Evolutionary conservation across 2,113 vertebrate genomes (phyloP).

Genomic region (Ceyx cyanopectus): DNA sequence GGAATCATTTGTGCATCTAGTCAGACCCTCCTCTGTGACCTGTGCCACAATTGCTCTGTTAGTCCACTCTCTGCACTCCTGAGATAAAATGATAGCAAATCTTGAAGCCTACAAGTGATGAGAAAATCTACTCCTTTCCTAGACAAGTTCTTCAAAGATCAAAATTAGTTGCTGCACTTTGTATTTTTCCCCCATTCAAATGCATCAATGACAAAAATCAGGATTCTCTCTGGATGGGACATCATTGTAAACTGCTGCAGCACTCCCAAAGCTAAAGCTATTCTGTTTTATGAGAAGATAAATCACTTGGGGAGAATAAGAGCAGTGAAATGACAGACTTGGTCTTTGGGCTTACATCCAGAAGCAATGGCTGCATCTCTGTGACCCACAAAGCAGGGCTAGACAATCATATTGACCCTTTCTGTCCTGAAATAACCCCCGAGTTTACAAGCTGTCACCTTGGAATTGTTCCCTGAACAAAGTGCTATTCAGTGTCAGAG

Average conservation of each 20-base stretch:
- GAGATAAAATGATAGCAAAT: background rate
- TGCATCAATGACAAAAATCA: background rate
- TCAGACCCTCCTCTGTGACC: background rate
- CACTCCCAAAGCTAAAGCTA: background rate
- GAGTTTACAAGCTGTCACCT: background rate
- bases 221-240: background rate
- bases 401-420: background rate
- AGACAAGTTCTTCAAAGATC: background rate
- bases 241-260: background rate
- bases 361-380: background rate
- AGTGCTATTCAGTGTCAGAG: background rate
- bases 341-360: background rate
- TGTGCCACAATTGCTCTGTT: background rate
- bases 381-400: background rate
- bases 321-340: background rate
- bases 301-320: background rate
- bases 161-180: background rate
- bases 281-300: background rate
- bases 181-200: background rate
- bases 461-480: background rate
- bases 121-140: background rate
- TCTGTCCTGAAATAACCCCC: background rate
- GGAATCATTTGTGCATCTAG: slow-evolving; percentile 40
- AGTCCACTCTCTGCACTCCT: background rate
- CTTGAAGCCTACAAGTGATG: background rate